Evolutionary conservation across 2,113 vertebrate species (phyloP).

Genomic region (Sphyrna mokarran): DNA sequence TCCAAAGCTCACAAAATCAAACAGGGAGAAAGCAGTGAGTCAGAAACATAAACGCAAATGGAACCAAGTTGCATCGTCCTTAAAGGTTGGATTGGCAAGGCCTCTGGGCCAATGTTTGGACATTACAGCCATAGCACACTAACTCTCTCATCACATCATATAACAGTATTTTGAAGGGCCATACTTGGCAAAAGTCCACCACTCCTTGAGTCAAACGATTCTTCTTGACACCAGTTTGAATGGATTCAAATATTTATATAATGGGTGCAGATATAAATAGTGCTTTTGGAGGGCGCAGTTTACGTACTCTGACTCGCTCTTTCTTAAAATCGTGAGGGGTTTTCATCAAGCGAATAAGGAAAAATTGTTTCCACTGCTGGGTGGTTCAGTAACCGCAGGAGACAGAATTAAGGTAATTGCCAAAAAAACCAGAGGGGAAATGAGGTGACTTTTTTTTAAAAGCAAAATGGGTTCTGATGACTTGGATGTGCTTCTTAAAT

Average conservation of each 20-base stretch:
- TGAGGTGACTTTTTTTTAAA: neutral
- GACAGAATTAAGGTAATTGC: neutral
- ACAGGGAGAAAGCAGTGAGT: neutral
- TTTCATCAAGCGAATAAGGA: neutral
- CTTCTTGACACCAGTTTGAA: neutral
- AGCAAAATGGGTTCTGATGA: neutral
- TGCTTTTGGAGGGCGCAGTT: neutral
- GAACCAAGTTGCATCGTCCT: neutral
- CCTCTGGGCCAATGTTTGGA: neutral
- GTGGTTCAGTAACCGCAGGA: neutral
- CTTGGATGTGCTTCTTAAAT: neutral
- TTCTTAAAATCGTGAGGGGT: neutral
- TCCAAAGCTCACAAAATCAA: neutral
- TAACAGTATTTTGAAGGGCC: neutral
- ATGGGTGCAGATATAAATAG: neutral
- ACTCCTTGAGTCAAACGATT: neutral
- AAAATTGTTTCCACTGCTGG: neutral
- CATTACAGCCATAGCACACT: neutral
- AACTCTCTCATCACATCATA: slow-evolving; percentile 2
- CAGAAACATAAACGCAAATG: neutral
- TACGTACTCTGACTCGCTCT: neutral
- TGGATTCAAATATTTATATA: neutral
- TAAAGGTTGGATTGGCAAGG: neutral
- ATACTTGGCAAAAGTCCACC: neutral
- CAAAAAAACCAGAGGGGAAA: neutral